phyloP scores from a whole-genome alignment of 2,888 invertebrate species.

The Nemurella pictetii region DNA sequence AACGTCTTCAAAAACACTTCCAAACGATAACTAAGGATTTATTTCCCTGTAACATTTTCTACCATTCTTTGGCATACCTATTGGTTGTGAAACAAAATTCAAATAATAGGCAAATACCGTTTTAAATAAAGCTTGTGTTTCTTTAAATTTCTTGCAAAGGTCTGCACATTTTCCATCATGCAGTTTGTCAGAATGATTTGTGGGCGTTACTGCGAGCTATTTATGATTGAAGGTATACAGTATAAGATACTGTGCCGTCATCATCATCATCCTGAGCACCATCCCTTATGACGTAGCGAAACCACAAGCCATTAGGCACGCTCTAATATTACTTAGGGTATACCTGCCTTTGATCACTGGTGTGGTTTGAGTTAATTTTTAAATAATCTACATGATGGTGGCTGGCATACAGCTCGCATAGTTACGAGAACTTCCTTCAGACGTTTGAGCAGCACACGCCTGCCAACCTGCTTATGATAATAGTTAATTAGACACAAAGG shows the following conservation, averaged over 20 bases:
- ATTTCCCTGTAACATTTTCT: too few species aligned
- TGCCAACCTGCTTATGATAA: neutral
- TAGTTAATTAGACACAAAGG: neutral
- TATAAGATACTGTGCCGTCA: neutral
- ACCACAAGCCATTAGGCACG: constrained; percentile 18
- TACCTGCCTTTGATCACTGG: constrained; percentile 23
- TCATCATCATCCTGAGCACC: neutral
- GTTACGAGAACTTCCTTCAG: neutral
- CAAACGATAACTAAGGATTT: too few species aligned
- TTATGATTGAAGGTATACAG: neutral
- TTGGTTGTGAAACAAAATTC: too few species aligned
- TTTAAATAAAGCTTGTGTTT: neutral
- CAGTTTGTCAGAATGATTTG: neutral
- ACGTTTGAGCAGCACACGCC: neutral
- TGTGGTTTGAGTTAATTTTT: constrained; percentile 17
- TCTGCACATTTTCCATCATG: neutral
- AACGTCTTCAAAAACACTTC: too few species aligned
- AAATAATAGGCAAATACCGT: neutral
- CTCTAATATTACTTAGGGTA: constrained; percentile 18
- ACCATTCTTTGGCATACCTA: too few species aligned
- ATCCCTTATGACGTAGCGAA: neutral
- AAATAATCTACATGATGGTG: neutral
- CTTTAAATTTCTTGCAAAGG: neutral
- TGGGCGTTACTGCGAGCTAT: neutral
- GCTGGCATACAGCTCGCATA: neutral